Conservation (phyloP, 1,140 invertebrate genomes). For the Drosophila trapezifrons region DNA sequence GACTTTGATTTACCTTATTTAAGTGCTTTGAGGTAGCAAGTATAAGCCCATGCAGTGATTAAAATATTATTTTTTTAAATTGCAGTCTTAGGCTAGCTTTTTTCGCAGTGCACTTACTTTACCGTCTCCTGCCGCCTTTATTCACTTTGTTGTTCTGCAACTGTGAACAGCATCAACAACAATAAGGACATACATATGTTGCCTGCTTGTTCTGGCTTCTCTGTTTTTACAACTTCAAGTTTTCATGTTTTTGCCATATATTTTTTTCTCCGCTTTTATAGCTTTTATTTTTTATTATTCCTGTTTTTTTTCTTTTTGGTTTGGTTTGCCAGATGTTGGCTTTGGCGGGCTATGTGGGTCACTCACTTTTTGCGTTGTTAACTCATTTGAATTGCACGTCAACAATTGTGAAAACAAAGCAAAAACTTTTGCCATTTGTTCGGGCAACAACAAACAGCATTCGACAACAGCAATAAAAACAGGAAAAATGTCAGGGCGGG, state of each 20-base stretch:
- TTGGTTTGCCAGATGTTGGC: conserved; percentile 50
- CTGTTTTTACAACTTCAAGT: conserved; percentile 50
- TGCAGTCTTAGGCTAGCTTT: fast-evolving
- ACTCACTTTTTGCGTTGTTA: conserved; percentile 76
- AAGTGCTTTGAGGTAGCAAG: no score
- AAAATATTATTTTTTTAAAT: no score
- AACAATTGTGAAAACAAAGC: conserved; percentile 78
- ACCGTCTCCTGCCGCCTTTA: conserved; percentile 31
- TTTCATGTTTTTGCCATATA: conserved; percentile 32
- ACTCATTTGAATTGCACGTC: conserved; percentile 81
- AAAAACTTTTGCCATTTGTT: conserved; percentile 77
- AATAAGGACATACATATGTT: conserved; percentile 46
- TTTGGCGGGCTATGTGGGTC: conserved; percentile 64
- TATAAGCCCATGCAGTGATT: no score
- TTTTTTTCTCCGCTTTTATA: conserved; percentile 11
- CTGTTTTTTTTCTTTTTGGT: conserved; percentile 22
- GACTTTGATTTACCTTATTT: no score
- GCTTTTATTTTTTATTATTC: conserved; percentile 40
- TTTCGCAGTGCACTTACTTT: conserved; percentile 3
- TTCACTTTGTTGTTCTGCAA: conserved; percentile 50
- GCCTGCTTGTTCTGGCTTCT: conserved; percentile 40
- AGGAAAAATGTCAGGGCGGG: neutral
- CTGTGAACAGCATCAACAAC: conserved; percentile 45
- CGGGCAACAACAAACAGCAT: conserved; percentile 46
- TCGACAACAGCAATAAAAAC: conserved; percentile 35